Evolutionary conservation across 2,888 invertebrate species (phyloP), one percentile per base, ranked within the genome.

Genomic region (Tetragonisca angustula): DNA sequence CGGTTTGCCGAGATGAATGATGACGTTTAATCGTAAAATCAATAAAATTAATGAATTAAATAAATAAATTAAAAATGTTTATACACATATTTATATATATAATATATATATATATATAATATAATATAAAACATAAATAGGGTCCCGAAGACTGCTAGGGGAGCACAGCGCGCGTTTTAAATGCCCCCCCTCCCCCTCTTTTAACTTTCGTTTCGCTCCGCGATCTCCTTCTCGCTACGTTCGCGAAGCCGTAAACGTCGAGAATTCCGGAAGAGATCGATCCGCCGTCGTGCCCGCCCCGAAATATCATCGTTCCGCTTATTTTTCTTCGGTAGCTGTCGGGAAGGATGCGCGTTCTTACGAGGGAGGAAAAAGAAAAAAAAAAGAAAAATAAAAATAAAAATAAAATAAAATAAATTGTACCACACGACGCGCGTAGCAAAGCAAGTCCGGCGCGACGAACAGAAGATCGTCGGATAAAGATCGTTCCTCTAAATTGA

Each of bases 11-110:
- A 92, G 92, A 90, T 93, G 92, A 90, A 90, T 43, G 92, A 92
- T 93, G 93, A 92, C 90, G 90, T 94, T 94, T 94, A 94, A 94
- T 94, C 92, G 90, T 94, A 93, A 52, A 94, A 94, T 94, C 93
- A 94, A 94, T 94, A 94, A 94, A 94, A 94, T 94, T 93, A 94
- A 93, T 93, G 91, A 94, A 93, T 94, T 94, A 94, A 94, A 94
- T 94, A 94, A 94, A 94, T 94, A 94, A 94, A 94, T 94, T 94
- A 94, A 93, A 93, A 93, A 93, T 93, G 94, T 92, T 91, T 93
- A 93, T 93, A 93, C 92, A 93, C 92, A 92, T 91, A 91, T 89
- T 85, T 90, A 90, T 91, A 92, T 91, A 91, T 91, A 91, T 88
- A 89, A 90, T 87, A 90, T 88, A 89, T 61, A 56, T 50, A 54